A percentile compares a stretch with the other conserved stretches of the same genome.
Conservation (phyloP, 2,113 vertebrate genomes). For the Epinephelus lanceolatus region DNA sequence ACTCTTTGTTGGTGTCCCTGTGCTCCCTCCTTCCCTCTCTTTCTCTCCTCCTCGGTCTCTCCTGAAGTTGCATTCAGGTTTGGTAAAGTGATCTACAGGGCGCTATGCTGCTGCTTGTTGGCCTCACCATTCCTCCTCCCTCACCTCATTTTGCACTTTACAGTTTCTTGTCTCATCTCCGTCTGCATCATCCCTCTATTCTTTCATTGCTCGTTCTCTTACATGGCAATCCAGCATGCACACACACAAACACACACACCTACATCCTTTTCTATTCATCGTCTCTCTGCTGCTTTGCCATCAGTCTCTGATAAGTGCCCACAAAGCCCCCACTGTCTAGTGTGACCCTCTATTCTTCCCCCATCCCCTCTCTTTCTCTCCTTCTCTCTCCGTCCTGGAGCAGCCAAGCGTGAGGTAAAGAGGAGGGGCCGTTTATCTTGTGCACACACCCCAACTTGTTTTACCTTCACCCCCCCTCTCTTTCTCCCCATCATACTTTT, state of each 20-base stretch:
- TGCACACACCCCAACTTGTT: slow-evolving; percentile 57
- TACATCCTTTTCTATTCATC: slow-evolving; percentile 80
- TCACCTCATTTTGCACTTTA: slow-evolving; percentile 19
- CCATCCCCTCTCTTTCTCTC: slow-evolving; percentile 59
- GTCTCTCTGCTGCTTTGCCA: slow-evolving; percentile 77
- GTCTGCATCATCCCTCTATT: slow-evolving; percentile 50
- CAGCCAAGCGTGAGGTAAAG: slow-evolving; percentile 73
- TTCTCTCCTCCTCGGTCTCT: slow-evolving; percentile 39
- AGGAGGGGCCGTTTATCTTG: slow-evolving; percentile 65
- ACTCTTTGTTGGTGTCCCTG: slow-evolving; percentile 66
- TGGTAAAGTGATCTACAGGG: slow-evolving; percentile 74
- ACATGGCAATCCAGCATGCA: slow-evolving; percentile 21
- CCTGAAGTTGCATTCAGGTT: slow-evolving; percentile 66
- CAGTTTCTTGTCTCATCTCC: slow-evolving; percentile 51
- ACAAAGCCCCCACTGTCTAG: slow-evolving; percentile 94
- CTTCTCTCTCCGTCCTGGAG: slow-evolving; percentile 61
- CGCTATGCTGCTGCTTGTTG: slow-evolving; percentile 28
- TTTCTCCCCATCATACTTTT: slow-evolving; percentile 25
- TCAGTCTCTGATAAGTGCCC: slow-evolving; percentile 86
- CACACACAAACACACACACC: slow-evolving; percentile 44
- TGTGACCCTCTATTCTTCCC: slow-evolving; percentile 75
- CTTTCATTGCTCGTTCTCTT: slow-evolving; percentile 29
- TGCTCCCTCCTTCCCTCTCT: slow-evolving; percentile 51
- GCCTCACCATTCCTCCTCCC: slow-evolving; percentile 14
- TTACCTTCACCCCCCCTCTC: slow-evolving; percentile 47